Evolutionary conservation across 2,113 vertebrate genomes (phyloP), one percentile per base, ranked within the genome.

Genomic region (Onychostruthus taczanowskii): DNA sequence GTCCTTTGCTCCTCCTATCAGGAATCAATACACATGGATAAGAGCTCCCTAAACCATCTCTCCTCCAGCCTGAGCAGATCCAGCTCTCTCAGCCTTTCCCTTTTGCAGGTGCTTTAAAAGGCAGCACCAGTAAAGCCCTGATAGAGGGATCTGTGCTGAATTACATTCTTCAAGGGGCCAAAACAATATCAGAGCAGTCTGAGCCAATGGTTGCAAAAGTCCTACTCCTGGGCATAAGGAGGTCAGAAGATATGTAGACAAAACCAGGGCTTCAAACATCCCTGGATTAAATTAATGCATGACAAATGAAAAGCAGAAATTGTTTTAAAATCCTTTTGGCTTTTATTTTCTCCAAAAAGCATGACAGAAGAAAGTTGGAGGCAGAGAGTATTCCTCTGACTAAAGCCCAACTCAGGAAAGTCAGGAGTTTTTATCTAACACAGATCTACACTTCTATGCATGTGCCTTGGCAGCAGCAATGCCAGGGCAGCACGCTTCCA

Each of bases 401-500:
- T 41, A 7, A 23, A 67, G 55, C 15, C n/a, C 72, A 31, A 39
- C 33, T 77, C 56, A 26, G 39, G 20, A 30, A 66, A 49, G 24
- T 52, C 30, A 75, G n/a, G 8, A 46, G 15, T 26, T 89, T 63
- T 87, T 72, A 26, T 62, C 67, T 89, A 31, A 43, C 15, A 58
- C 18, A 39, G 18, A 68, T 16, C 47, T 22, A 26, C 13, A 8
- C 11, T 33, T 59, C 3, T 17, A 4, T 20, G 11, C 12, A 23
- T 2, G 0, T 26, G 30, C 35, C 90, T 11, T 11, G 4, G 72
- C 66, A 78, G 52, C 61, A 50, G 58, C 66, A 75, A 9, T 0
- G 3, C 1, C 0, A 6, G 9, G 13, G 16, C 23, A 12, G 61
- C 62, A 58, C 3, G 0, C 11, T 44, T 26, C 22, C 49, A 10